Base-by-base conservation (phyloP, 2,113 vertebrate species). In the Nothobranchius furzeri region DNA sequence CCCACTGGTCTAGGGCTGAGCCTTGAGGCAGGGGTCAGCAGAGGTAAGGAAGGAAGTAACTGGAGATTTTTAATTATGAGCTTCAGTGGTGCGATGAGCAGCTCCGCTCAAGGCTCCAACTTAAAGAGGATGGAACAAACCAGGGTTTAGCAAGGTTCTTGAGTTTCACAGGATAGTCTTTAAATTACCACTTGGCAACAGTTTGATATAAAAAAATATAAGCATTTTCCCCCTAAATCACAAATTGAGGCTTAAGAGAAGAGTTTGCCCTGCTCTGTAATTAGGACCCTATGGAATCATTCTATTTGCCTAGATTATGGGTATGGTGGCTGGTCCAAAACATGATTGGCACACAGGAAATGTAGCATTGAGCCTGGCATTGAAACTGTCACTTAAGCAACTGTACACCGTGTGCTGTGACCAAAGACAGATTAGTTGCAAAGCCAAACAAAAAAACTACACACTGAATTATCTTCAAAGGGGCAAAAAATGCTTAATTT, bases 61-160 rank as follows among this genome's bases (percentile, higher is more conserved):
- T 73, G 70, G 73, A 85, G 76, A 81, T 80, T 85, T 89, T 87
- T 86, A 73, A 86, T 86, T 89, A 83, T 58, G 69, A 79, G 82
- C 81, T 82, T 82, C 77, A 81, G 80, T 79, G 82, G 83, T 81
- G 81, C 72, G 71, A 89, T 81, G 73, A 78, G 81, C 67, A 85
- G 64, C 75, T 81, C 69, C 14, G 57, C 78, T 77, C 70, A 12
- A 64, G 70, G 78, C 80, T 75, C 35, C 7, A 3, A 73, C 66
- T 68, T 70, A 61, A 76, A 70, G 73, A 68, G 40, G 56, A 55
- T 57, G 25, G 64, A 72, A 64, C 76, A 63, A 76, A 73, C 68
- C 48, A 7, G 67, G 53, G 73, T 73, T 79, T 66, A 78, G 51
- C n/a, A 57, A 12, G 62, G 69, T 65, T 79, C 81, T 82, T 77